Conservation (phyloP, 2,797 vertebrate species). For the Tokudaia muenninki region DNA sequence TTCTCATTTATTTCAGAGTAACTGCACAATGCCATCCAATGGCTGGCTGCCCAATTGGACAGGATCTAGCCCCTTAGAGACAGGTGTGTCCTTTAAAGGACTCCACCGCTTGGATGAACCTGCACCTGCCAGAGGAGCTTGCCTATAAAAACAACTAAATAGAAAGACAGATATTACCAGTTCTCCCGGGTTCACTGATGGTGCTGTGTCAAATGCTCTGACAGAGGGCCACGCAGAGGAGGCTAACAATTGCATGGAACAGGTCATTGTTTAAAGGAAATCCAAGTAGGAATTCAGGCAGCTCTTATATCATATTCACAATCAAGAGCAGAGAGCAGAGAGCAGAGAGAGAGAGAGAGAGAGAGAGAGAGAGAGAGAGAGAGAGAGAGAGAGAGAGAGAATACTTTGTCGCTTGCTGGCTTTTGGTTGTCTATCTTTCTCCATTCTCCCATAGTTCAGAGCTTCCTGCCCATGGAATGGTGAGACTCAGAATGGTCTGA, state of each 20-base stretch:
- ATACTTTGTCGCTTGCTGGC: too few species aligned
- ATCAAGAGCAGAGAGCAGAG: neutral
- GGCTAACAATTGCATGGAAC: neutral
- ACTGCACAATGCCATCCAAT: neutral
- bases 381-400: too few species aligned
- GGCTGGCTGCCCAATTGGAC: neutral
- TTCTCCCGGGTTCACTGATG: too few species aligned
- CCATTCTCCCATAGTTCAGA: neutral
- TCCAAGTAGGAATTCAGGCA: neutral
- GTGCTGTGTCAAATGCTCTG: neutral
- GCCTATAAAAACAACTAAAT: neutral
- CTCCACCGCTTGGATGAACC: neutral
- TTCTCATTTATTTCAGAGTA: neutral
- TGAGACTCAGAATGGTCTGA: neutral
- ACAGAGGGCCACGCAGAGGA: too few species aligned
- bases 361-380: too few species aligned
- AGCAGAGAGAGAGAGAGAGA: neutral
- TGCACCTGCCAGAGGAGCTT: neutral
- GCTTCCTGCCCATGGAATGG: neutral
- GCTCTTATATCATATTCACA: neutral
- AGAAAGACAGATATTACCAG: neutral
- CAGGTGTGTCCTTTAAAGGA: neutral
- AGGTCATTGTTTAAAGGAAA: neutral
- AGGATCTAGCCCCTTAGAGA: slow-evolving; percentile 11
- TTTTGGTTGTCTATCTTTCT: neutral